Evolutionary conservation across 2,888 invertebrate species (phyloP).

Genomic region (Oegoconia quadripuncta): DNA sequence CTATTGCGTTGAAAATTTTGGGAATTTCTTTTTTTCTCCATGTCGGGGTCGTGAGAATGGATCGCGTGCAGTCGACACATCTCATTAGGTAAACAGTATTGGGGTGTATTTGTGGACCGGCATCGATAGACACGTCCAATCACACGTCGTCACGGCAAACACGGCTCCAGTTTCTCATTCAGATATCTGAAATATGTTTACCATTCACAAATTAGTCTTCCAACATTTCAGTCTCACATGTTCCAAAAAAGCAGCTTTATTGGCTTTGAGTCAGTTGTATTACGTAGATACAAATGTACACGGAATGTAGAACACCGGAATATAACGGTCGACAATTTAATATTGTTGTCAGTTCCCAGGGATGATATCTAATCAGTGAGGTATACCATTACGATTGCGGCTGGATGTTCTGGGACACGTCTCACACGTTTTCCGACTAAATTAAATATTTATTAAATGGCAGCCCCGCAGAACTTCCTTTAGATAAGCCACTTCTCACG

Average conservation of each 20-base stretch:
- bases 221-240: background rate
- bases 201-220: slow-evolving; percentile 15
- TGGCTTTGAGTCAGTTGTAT: slow-evolving; percentile 8
- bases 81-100: slow-evolving; percentile 69
- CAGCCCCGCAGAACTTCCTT: slow-evolving; percentile 52
- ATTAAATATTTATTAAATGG: slow-evolving; percentile 69
- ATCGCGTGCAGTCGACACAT: slow-evolving; percentile 59
- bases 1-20: slow-evolving; percentile 66
- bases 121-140: slow-evolving; percentile 29
- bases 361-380: slow-evolving; percentile 70
- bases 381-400: slow-evolving; percentile 61
- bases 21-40: slow-evolving; percentile 57
- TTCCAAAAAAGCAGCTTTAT: background rate
- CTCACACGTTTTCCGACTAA: slow-evolving; percentile 52
- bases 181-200: slow-evolving; percentile 16
- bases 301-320: slow-evolving; percentile 39
- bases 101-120: slow-evolving; percentile 45
- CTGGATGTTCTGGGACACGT: slow-evolving; percentile 44
- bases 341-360: slow-evolving; percentile 68
- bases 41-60: slow-evolving; percentile 70
- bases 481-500: slow-evolving; percentile 63
- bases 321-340: slow-evolving; percentile 47
- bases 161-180: slow-evolving; percentile 7
- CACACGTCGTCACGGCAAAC: slow-evolving; percentile 4
- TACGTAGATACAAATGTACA: slow-evolving; percentile 9